phyloP scores from a whole-genome alignment of 2,113 vertebrate species.

The Apteryx owenii region DNA sequence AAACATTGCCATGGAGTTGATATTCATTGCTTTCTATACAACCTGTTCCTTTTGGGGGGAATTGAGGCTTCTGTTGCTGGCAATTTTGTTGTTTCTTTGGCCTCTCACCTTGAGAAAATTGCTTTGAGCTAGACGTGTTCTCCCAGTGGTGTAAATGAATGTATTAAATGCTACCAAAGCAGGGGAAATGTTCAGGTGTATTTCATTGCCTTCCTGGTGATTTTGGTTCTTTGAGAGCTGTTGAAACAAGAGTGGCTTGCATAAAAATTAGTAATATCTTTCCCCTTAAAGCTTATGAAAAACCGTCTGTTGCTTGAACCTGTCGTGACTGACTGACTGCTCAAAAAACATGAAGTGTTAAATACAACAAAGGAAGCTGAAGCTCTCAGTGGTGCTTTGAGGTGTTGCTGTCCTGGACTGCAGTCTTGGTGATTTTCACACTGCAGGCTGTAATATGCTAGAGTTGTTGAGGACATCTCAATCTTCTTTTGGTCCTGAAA shows the following conservation, averaged over 20 bases:
- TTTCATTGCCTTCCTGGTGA: neutral
- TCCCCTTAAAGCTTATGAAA: neutral
- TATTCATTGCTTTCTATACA: conserved; percentile 43
- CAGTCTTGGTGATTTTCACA: no score
- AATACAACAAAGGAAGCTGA: neutral
- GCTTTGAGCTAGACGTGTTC: neutral
- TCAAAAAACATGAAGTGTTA: neutral
- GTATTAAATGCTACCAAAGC: neutral
- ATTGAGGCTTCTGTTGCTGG: conserved; percentile 19
- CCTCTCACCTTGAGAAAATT: conserved; percentile 58
- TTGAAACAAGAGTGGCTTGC: neutral
- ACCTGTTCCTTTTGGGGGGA: neutral
- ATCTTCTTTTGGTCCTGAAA: neutral
- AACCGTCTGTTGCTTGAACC: neutral
- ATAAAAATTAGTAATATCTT: neutral
- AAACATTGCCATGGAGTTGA: conserved; percentile 2
- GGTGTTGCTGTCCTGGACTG: neutral
- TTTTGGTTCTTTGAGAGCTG: neutral
- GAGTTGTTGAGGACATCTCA: neutral
- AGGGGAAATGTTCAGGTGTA: neutral
- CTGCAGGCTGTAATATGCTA: neutral
- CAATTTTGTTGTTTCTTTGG: conserved; percentile 41
- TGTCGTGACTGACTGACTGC: neutral
- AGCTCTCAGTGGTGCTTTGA: neutral
- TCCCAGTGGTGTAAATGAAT: neutral